Conservation (phyloP, 2,113 vertebrate genomes). For the Hyaena hyaena region DNA sequence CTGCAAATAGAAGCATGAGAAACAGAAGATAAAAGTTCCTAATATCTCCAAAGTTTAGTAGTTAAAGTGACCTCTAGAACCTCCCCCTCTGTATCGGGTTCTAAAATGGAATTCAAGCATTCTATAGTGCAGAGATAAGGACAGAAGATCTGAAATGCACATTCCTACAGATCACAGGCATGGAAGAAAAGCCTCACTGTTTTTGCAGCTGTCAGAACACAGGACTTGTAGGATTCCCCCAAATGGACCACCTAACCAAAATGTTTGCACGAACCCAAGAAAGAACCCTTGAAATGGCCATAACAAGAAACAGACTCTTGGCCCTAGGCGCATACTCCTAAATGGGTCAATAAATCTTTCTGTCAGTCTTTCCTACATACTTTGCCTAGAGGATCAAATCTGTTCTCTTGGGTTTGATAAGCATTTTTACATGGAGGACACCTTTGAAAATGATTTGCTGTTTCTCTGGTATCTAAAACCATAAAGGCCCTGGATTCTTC, state of each 20-base stretch:
- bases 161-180: background rate
- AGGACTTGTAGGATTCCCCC: background rate
- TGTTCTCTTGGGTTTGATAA: constrained; percentile 35
- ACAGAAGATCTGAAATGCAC: background rate
- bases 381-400: background rate
- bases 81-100: background rate
- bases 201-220: background rate
- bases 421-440: constrained; percentile 15
- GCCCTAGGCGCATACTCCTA: background rate
- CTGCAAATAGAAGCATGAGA: background rate
- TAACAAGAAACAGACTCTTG: background rate
- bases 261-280: background rate
- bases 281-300: background rate
- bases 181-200: background rate
- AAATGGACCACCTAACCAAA: background rate
- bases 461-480: constrained; percentile 12
- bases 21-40: background rate
- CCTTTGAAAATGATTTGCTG: background rate
- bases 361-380: background rate
- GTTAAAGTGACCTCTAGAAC: background rate
- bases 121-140: background rate
- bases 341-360: background rate
- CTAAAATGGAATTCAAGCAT: background rate
- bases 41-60: background rate
- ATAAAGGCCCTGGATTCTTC: constrained; percentile 50